phyloP scores from a whole-genome alignment of 2,888 invertebrate genomes.

The Resseliella maxima region DNA sequence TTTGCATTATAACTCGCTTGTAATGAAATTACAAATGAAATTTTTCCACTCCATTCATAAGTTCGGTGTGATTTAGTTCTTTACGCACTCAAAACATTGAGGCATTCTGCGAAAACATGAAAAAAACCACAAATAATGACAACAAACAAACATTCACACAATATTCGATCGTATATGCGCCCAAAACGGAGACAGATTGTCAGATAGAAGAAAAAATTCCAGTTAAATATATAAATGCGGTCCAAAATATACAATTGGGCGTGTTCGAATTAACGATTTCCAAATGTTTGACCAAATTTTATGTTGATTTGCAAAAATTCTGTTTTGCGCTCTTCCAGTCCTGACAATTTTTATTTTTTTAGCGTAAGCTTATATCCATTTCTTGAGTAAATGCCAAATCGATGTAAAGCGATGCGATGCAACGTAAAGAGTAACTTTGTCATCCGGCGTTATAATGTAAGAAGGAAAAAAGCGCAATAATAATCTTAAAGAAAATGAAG shows the following conservation, averaged over 20 bases:
- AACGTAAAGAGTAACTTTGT: not conserved
- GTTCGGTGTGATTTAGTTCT: not conserved
- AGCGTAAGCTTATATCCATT: too few species aligned
- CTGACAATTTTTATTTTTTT: not conserved
- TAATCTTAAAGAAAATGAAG: not conserved
- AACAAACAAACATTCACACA: conserved; percentile 35
- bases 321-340: not conserved
- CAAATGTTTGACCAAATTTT: conserved; percentile 17
- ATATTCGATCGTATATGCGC: not conserved
- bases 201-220: not conserved
- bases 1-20: too few species aligned
- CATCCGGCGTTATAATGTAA: not conserved
- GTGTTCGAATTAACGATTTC: conserved; percentile 6
- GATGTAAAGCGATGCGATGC: not conserved
- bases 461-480: not conserved
- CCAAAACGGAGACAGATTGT: too few species aligned
- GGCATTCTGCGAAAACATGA: not conserved
- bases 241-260: conserved; percentile 30
- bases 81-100: not conserved
- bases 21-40: not conserved
- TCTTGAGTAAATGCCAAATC: too few species aligned
- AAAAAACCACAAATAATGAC: conserved; percentile 24
- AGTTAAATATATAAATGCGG: not conserved
- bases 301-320: not conserved
- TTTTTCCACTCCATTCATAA: not conserved